Percentiles rank a stretch among this genome's conserved stretches.
Conservation (phyloP, 1,140 invertebrate genomes). For the Pantala flavescens region DNA sequence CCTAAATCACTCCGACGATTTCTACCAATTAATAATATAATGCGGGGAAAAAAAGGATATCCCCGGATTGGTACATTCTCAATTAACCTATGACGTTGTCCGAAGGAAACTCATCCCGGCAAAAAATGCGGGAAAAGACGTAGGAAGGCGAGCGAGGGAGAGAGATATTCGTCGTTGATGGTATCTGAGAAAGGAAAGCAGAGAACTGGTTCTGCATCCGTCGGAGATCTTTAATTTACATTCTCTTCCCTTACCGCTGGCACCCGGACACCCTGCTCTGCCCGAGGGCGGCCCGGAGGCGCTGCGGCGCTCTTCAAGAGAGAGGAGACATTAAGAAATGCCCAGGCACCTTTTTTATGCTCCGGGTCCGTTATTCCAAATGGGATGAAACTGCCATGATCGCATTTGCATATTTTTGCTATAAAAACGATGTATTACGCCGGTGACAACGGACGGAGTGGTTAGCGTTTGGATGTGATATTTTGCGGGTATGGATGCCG, state of each 20-base stretch:
- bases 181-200: neutral
- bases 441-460: too few relatives aligned
- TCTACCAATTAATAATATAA: too few relatives aligned
- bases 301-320: neutral
- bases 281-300: neutral
- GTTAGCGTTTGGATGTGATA: too few relatives aligned
- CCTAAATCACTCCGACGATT: too few relatives aligned
- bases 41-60: too few relatives aligned
- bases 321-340: neutral
- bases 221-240: slow-evolving; percentile 3
- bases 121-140: neutral
- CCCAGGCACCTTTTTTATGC: neutral
- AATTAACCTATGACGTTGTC: too few relatives aligned
- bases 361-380: neutral
- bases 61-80: too few relatives aligned
- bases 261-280: neutral
- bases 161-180: neutral
- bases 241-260: neutral
- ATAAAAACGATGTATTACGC: too few relatives aligned
- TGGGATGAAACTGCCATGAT: too few relatives aligned
- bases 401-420: too few relatives aligned
- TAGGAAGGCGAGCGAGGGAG: neutral
- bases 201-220: slow-evolving; percentile 5
- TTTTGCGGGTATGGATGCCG: too few relatives aligned
- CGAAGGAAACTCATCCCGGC: neutral